These are phyloP conservation scores for Micrasema longulum DNA, from an alignment of 1,140 invertebrate species.

Conservation along the genomic window DNA sequence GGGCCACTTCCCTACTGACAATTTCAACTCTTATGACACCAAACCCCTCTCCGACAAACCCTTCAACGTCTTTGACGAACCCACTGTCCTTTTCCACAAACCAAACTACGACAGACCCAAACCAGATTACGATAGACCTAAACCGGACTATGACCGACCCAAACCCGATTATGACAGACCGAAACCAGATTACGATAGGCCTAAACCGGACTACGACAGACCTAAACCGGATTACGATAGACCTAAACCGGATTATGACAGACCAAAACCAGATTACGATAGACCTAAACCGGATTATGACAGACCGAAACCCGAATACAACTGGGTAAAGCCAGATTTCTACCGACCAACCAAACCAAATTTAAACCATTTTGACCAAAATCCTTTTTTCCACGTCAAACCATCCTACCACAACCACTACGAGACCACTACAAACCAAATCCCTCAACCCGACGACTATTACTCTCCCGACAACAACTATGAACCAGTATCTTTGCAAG, in stretches of 20 bases:
- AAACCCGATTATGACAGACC: constrained; percentile 53
- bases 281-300: constrained; percentile 59
- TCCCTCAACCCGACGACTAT: constrained; percentile 59
- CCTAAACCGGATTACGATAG: constrained; percentile 52
- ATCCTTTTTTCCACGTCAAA: constrained; percentile 65
- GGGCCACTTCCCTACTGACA: constrained; percentile 68
- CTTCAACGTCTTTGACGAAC: constrained; percentile 67
- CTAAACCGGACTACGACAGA: constrained; percentile 52
- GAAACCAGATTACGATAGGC: constrained; percentile 57
- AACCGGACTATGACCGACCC: constrained; percentile 56
- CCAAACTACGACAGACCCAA: constrained; percentile 45
- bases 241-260: constrained; percentile 45
- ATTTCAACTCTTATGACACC: constrained; percentile 60
- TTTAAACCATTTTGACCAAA: constrained; percentile 56
- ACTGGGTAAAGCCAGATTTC: constrained; percentile 58
- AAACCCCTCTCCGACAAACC: constrained; percentile 63
- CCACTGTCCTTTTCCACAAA: constrained; percentile 65
- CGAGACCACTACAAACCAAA: constrained; percentile 61
- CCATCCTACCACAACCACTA: constrained; percentile 65
- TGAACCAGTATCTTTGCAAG: constrained; percentile 46
- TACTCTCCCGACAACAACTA: constrained; percentile 54
- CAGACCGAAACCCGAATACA: constrained; percentile 56
- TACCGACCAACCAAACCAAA: constrained; percentile 52
- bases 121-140: constrained; percentile 53
- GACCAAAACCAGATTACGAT: constrained; percentile 51